Base-by-base conservation (phyloP, 2,797 vertebrate genomes). In the Halcyon leucocephala region DNA sequence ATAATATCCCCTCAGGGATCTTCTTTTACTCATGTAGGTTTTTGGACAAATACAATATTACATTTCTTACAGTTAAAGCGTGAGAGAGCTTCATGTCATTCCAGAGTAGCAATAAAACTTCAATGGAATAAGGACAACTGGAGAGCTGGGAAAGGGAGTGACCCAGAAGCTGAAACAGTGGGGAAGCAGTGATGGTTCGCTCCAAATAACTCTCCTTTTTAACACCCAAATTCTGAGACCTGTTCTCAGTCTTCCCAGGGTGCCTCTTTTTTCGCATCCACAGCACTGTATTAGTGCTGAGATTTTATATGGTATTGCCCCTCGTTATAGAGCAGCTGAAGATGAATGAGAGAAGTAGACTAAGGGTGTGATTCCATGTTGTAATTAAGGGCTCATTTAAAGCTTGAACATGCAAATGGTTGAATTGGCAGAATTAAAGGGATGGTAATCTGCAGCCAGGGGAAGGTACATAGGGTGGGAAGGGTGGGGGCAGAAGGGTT, bases 1-100 rank as follows among this genome's bases (percentile, higher is more conserved):
- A 96, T 97, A 91, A 97, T 90, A 95, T 93, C 86, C 96, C 90
- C 91, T 95, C 93, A 78, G 90, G 94, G 92, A 96, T 96, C 91
- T 95, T 91, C 93, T 96, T 97, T 93, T 92, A 86, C 90, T 97
- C 84, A 46, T 91, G 95, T 73, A 86, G 52, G 55, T 94, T 94
- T 96, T 91, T 96, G 86, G 91, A 96, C 92, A 97, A 97, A 96
- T 86, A 77, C 20, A 71, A 6, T 90, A 82, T 94, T 97, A 92
- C 69, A 64, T 96, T 96, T 97, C 31, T 88, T 96, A 90, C 4
- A 89, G 41, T 67, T 83, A 78, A 94, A 90, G 58, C 41, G 9
- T 86, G 51, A 88, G 61, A 82, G 89, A 85, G 55, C 66, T 58
- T 39, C 28, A 9, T 54, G 37, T 82, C 54, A 79, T 91, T 95